phyloP scores from a whole-genome alignment of 1,140 invertebrate genomes.

The Bombus superbus region DNA sequence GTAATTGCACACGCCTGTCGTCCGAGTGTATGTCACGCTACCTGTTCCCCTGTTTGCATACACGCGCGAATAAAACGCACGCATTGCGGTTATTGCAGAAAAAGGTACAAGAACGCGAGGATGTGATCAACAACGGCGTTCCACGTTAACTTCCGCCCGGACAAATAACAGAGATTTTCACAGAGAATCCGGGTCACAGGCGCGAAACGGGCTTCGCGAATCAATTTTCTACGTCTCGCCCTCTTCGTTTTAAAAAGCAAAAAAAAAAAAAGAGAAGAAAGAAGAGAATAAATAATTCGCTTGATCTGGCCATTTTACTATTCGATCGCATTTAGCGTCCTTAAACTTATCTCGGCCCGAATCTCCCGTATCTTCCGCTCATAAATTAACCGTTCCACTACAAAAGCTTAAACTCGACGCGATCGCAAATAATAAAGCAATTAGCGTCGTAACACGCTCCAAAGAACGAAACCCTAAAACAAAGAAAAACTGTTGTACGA shows the following conservation, averaged over 20 bases:
- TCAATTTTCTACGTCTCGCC: background rate
- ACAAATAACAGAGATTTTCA: constrained; percentile 18
- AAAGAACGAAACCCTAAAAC: background rate
- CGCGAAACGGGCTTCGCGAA: background rate
- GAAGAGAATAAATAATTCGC: no score
- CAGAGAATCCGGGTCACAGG: background rate
- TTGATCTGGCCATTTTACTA: background rate
- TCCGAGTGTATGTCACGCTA: background rate
- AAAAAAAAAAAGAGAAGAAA: no score
- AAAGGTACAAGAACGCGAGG: background rate
- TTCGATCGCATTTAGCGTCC: background rate
- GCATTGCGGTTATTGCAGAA: background rate
- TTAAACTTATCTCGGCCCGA: no score
- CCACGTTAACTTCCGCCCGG: constrained; percentile 27
- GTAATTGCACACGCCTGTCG: constrained; percentile 5
- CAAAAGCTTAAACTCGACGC: background rate
- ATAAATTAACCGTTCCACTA: background rate
- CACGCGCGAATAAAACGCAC: constrained; percentile 14
- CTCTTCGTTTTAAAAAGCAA: background rate
- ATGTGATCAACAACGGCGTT: constrained; percentile 29
- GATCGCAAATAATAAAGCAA: background rate
- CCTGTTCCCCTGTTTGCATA: constrained; percentile 8
- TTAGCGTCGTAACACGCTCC: background rate
- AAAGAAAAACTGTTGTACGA: background rate
- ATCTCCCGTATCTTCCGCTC: background rate